phyloP scores from a whole-genome alignment of 2,797 vertebrate species.

The Pseudochirops cupreus region DNA sequence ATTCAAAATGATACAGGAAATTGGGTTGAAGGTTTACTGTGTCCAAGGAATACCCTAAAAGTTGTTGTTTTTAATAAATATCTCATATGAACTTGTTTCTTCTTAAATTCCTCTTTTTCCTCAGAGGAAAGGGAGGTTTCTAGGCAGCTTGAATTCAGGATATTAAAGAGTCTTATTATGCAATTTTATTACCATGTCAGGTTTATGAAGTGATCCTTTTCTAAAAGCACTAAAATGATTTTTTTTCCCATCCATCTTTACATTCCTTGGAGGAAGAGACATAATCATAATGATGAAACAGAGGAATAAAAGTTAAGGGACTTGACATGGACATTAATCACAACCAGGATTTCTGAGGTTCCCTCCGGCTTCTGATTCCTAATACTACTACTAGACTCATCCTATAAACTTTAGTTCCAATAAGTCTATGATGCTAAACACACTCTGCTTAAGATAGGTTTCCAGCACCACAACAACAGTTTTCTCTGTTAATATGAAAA shows the following conservation, averaged over 20 bases:
- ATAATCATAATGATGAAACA: neutral
- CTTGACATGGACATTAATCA: neutral
- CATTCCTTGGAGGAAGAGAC: neutral
- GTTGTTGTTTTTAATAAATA: neutral
- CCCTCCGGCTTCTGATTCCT: neutral
- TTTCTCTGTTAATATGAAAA: neutral
- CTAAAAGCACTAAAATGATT: constrained; percentile 8
- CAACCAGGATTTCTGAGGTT: neutral
- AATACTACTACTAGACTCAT: neutral
- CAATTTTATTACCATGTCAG: neutral
- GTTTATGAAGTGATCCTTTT: constrained; percentile 10
- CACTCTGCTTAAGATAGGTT: neutral
- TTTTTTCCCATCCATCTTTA: neutral
- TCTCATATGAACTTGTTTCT: constrained; percentile 1
- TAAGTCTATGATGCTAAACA: neutral
- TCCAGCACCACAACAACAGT: neutral
- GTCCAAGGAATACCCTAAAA: neutral
- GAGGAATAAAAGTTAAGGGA: neutral
- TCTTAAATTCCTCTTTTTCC: neutral
- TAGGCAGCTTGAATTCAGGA: neutral
- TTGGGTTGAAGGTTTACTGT: neutral
- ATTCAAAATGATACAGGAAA: neutral
- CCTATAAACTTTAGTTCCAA: neutral
- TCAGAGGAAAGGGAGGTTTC: neutral
- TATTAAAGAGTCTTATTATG: neutral